phyloP scores from a whole-genome alignment of 2,113 vertebrate species.

The Xenopus tropicalis region UCB_Xtro_10.0 CM004443.2:121333001-121333500 shows the following conservation, averaged over 20 bases:
- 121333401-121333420: too few species aligned
- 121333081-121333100: slow-evolving; percentile 40
- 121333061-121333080: slow-evolving; percentile 34
- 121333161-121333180: slow-evolving; percentile 35
- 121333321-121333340: slow-evolving; percentile 12
- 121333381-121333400: too few species aligned
- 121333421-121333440: background rate
- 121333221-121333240: slow-evolving; percentile 45
- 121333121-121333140: slow-evolving; percentile 43
- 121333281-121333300: slow-evolving; percentile 44
- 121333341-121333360: background rate
- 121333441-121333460: background rate
- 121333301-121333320: background rate
- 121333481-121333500: too few species aligned
- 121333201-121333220: slow-evolving; percentile 39
- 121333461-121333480: background rate
- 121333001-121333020: slow-evolving; percentile 23
- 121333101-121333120: slow-evolving; percentile 50
- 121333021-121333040: slow-evolving; percentile 31
- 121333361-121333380: too few species aligned
- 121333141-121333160: slow-evolving; percentile 38
- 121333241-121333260: slow-evolving; percentile 43
- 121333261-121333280: slow-evolving; percentile 54
- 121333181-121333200: slow-evolving; percentile 44
- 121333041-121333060: slow-evolving; percentile 40